Evolutionary conservation across 2,888 invertebrate species (phyloP).

Genomic region (Hypomecis atomaria): DNA sequence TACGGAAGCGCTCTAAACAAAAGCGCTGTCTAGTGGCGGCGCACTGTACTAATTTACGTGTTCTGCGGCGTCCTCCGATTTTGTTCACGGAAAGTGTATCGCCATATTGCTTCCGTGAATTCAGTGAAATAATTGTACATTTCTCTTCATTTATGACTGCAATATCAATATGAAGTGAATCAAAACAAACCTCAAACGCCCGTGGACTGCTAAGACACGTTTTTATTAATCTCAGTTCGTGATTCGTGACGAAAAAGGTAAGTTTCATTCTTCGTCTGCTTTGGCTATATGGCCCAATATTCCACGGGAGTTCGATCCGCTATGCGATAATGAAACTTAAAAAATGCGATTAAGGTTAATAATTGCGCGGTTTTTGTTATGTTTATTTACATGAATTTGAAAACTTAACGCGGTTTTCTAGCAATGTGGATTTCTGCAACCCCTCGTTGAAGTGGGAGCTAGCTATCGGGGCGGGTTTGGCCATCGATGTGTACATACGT

Average conservation of each 20-base stretch:
- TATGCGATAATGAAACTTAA: conserved; percentile 86
- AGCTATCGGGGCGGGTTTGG: conserved; percentile 74
- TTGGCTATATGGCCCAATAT: conserved; percentile 86
- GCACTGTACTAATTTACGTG: conserved; percentile 82
- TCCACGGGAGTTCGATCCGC: conserved; percentile 85
- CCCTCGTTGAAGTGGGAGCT: conserved; percentile 54
- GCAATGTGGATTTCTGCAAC: conserved; percentile 53
- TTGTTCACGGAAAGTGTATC: conserved; percentile 84
- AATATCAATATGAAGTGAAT: conserved; percentile 80
- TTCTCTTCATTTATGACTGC: conserved; percentile 82
- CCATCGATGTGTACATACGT: conserved; percentile 73
- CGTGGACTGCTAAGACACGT: conserved; percentile 62
- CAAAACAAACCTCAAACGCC: conserved; percentile 66
- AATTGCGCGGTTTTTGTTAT: conserved; percentile 85
- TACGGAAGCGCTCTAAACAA: conserved; percentile 67
- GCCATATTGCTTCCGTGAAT: conserved; percentile 85
- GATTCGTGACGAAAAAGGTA: conserved; percentile 75
- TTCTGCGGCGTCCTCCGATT: conserved; percentile 84
- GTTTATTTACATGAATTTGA: conserved; percentile 85
- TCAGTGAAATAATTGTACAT: conserved; percentile 79
- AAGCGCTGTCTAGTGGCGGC: conserved; percentile 73
- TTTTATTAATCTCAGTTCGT: conserved; percentile 62
- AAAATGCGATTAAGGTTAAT: conserved; percentile 86
- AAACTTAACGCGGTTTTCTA: conserved; percentile 83
- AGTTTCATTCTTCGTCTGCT: conserved; percentile 81